A percentile compares a stretch with the other conserved stretches of the same genome.
Conservation (phyloP, 2,888 invertebrate species). For the Drosophila demipolita region DNA sequence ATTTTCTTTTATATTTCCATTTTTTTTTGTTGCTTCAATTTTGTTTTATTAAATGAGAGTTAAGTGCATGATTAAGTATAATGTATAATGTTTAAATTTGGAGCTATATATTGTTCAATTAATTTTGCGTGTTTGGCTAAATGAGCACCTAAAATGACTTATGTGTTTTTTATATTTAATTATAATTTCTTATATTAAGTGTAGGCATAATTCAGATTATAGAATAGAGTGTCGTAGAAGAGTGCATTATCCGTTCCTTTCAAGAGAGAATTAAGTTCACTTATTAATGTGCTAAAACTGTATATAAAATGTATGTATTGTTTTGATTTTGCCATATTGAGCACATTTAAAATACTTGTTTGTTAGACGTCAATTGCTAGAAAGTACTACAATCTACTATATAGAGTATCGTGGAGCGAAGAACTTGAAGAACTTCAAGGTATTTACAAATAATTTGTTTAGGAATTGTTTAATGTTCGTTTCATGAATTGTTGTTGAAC, state of each 20-base stretch:
- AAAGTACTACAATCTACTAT: slow-evolving; percentile 63
- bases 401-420: slow-evolving; percentile 69
- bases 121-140: slow-evolving; percentile 52
- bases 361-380: slow-evolving; percentile 61
- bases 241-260: slow-evolving; percentile 32
- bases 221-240: slow-evolving; percentile 34
- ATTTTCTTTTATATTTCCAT: slow-evolving; percentile 26
- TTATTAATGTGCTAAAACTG: slow-evolving; percentile 50
- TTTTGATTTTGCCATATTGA: slow-evolving; percentile 55
- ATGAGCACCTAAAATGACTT: slow-evolving; percentile 67
- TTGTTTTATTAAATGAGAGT: slow-evolving; percentile 57
- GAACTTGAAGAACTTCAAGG: slow-evolving; percentile 58
- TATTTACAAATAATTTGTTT: slow-evolving; percentile 70
- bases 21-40: slow-evolving; percentile 14
- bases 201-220: slow-evolving; percentile 32
- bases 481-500: slow-evolving; percentile 6
- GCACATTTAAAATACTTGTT: slow-evolving; percentile 76
- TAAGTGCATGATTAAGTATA: slow-evolving; percentile 62
- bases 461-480: slow-evolving; percentile 19
- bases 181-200: slow-evolving; percentile 50
- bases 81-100: slow-evolving; percentile 60
- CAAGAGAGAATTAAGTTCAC: slow-evolving; percentile 28
- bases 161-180: slow-evolving; percentile 32
- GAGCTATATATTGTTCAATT: slow-evolving; percentile 54
- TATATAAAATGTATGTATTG: slow-evolving; percentile 30